These are phyloP conservation scores for Eurypyga helias DNA, from an alignment of 2,113 vertebrate genomes.

Conservation along the genomic window DNA sequence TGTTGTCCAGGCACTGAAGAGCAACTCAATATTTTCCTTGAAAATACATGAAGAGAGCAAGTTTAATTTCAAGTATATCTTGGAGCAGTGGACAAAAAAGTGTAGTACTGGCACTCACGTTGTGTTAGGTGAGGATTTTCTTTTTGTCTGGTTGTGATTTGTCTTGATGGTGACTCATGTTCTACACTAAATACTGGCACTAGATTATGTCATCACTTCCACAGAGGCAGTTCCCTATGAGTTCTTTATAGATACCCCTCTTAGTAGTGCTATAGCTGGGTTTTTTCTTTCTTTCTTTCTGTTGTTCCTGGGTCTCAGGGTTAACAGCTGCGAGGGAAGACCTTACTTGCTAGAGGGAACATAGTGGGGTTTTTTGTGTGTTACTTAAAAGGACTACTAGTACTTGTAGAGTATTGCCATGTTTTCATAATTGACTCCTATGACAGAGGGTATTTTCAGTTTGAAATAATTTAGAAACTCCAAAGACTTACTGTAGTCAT, in stretches of 20 bases:
- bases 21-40: conserved; percentile 82
- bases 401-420: background rate
- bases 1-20: conserved; percentile 70
- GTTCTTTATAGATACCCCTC: background rate
- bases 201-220: background rate
- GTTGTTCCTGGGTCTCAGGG: background rate
- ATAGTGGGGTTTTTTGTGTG: background rate
- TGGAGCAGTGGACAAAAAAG: conserved; percentile 85
- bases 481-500: background rate
- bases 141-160: background rate
- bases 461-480: background rate
- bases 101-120: conserved; percentile 74
- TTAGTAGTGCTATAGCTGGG: background rate
- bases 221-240: background rate
- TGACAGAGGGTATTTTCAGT: background rate
- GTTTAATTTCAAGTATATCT: conserved; percentile 71
- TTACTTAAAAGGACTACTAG: background rate
- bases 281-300: background rate
- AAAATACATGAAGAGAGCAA: conserved; percentile 78
- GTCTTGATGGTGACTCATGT: background rate
- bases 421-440: background rate
- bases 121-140: conserved; percentile 82
- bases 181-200: background rate
- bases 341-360: background rate
- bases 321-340: background rate